Conservation (phyloP, 2,113 vertebrate genomes). For the Pterophyllum scalare region DNA sequence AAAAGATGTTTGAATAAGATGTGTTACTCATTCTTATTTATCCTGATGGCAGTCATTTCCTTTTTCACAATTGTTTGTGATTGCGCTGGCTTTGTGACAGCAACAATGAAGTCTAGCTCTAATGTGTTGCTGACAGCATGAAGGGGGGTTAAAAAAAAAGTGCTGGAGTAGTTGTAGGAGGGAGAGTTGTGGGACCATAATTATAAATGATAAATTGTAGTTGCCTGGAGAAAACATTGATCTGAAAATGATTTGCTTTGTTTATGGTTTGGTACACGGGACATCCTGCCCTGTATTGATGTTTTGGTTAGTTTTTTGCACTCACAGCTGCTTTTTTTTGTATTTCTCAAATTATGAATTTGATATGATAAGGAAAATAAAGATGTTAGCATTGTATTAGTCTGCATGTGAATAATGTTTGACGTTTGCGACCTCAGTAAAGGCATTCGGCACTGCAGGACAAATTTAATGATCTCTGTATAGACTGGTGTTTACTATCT, state of each 20-base stretch:
- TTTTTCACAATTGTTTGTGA: conserved; percentile 60
- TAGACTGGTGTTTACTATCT: background rate
- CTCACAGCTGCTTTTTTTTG: background rate
- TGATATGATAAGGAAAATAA: conserved; percentile 23
- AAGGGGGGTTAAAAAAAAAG: conserved; percentile 22
- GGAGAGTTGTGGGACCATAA: conserved; percentile 42
- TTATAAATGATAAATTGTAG: conserved; percentile 60
- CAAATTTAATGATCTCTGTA: conserved; percentile 2
- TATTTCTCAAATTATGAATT: conserved; percentile 4
- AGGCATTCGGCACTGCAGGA: background rate
- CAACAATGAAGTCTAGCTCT: conserved; percentile 65
- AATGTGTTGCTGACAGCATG: conserved; percentile 43
- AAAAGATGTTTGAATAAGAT: conserved; percentile 56
- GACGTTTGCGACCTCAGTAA: conserved; percentile 1
- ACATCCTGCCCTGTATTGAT: conserved; percentile 25
- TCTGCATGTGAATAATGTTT: conserved; percentile 17
- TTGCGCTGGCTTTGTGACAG: conserved; percentile 59
- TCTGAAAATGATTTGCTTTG: conserved; percentile 53
- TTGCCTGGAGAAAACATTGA: conserved; percentile 54
- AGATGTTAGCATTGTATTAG: background rate
- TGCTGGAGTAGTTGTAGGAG: conserved; percentile 56
- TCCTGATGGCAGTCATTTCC: conserved; percentile 62
- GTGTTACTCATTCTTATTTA: conserved; percentile 57
- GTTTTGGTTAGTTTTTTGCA: conserved; percentile 2
- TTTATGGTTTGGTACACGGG: conserved; percentile 8